Evolutionary conservation across 2,888 invertebrate species (phyloP), one percentile per base, ranked within the genome.

Genomic region (Elegia similella): DNA sequence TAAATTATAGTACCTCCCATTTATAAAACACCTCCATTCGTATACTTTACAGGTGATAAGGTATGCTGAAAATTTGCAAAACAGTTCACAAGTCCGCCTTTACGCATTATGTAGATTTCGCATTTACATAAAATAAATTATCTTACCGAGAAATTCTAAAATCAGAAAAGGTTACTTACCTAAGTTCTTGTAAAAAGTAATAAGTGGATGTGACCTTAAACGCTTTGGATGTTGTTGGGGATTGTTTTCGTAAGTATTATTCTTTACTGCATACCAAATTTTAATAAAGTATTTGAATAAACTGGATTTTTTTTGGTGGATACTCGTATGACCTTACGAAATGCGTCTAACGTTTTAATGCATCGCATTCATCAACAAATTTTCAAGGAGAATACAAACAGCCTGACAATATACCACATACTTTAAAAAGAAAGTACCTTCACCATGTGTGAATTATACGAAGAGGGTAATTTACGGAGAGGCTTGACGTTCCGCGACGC

Each of bases 101-200:
- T 50, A 50, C 34, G 50, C 34, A 50, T 50, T 50, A 50, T 50
- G 34, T 50, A 50, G 32, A 50, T 50, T 17, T 2, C 6, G 7
- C 16, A 50, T 50, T 50, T 50, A 34, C 50, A 50, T 50, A 50
- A 50, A 34, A 32, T 50, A 50, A 50, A 32, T 34, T 50, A 15
- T 34, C 12, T 34, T 10, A 10, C 1, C 15, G 34, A 10, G 17
- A 34, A 50, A 50, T 38, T 34, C 10, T 34, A 12, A 7, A 34
- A 38, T 34, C 34, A 7, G 34, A 32, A 50, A 34, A 34, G 34
- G 50, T 50, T 34, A 30, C 30, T 30, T 30, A 29, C 7, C 47
- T 48, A 48, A 38, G 38, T 38, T 38, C 38, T 38, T 38, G 38
- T n/a, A n/a, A 38, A 23, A 38, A n/a, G 10, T 38, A 38, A 38